Conservation (phyloP, 2,888 invertebrate genomes). For the Hydrotaea cyrtoneurina region DNA sequence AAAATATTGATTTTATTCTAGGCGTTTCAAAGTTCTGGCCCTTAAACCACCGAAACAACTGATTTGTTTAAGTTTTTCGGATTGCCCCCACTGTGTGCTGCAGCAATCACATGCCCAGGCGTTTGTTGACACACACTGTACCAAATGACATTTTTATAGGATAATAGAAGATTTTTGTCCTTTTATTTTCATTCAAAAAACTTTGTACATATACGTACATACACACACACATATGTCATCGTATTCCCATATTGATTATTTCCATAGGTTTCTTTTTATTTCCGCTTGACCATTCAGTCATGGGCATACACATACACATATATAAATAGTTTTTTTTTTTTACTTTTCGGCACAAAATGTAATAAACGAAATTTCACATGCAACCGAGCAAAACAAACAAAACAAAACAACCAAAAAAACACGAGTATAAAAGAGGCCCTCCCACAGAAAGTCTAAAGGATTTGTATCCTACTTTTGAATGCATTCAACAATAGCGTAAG, state of each 20-base stretch:
- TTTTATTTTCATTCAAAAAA: slow-evolving; percentile 17
- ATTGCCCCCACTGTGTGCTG: not conserved
- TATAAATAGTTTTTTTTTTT: too few relatives aligned
- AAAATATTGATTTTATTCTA: too few relatives aligned
- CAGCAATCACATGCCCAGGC: not conserved
- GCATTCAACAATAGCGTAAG: not conserved
- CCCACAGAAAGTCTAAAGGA: slow-evolving; percentile 3
- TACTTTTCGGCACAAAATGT: slow-evolving; percentile 1
- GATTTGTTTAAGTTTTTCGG: too few relatives aligned
- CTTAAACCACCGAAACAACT: too few relatives aligned
- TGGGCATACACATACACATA: too few relatives aligned
- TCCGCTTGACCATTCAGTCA: not conserved
- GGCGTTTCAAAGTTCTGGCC: too few relatives aligned
- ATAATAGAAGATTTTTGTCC: slow-evolving; percentile 50
- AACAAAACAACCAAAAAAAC: not conserved
- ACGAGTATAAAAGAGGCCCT: not conserved
- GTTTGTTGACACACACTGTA: not conserved
- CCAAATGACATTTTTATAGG: slow-evolving; percentile 54
- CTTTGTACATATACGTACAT: not conserved
- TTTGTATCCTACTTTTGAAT: not conserved
- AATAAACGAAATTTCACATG: slow-evolving; percentile 3
- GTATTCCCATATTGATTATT: slow-evolving; percentile 24
- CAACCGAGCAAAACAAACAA: not conserved
- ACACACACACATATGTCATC: slow-evolving; percentile 16
- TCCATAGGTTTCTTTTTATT: not conserved